phyloP scores from a whole-genome alignment of 2,797 vertebrate genomes.

The Leucoraja ocellata region DNA sequence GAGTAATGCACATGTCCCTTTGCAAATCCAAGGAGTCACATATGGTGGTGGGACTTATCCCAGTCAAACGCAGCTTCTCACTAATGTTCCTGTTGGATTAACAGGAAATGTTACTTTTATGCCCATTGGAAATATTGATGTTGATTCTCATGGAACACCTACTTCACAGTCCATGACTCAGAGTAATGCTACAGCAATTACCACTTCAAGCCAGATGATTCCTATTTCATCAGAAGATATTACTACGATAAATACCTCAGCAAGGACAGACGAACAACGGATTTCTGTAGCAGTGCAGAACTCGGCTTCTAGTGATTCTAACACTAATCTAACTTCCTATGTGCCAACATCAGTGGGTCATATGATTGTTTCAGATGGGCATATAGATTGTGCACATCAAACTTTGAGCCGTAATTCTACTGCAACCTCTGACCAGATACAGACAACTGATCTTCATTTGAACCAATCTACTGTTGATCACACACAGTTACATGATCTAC shows the following conservation, averaged over 20 bases:
- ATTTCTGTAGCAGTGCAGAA: slow-evolving; percentile 60
- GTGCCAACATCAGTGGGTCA: slow-evolving; percentile 91
- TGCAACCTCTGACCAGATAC: slow-evolving; percentile 67
- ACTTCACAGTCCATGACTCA: slow-evolving; percentile 88
- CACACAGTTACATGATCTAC: slow-evolving; percentile 79
- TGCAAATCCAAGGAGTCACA: slow-evolving; percentile 87
- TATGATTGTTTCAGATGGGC: slow-evolving; percentile 75
- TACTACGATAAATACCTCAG: slow-evolving; percentile 77
- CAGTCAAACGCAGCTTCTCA: slow-evolving; percentile 93
- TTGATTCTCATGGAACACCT: slow-evolving; percentile 92
- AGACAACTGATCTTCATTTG: slow-evolving; percentile 76
- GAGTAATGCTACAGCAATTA: slow-evolving; percentile 69
- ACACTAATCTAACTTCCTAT: slow-evolving; percentile 83
- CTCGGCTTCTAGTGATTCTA: slow-evolving; percentile 66
- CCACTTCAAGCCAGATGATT: slow-evolving; percentile 91
- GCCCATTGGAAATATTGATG: slow-evolving; percentile 95
- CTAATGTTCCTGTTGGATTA: slow-evolving; percentile 91
- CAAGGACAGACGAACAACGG: slow-evolving; percentile 79
- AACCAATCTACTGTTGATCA: slow-evolving; percentile 73
- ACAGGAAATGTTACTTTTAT: slow-evolving; percentile 98
- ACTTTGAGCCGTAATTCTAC: slow-evolving; percentile 68
- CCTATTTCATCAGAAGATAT: slow-evolving; percentile 71
- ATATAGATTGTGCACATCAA: slow-evolving; percentile 82
- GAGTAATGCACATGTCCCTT: slow-evolving; percentile 21
- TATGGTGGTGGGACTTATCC: slow-evolving; percentile 85